These are phyloP conservation scores for Silurus glanis DNA, from an alignment of 2,113 vertebrate species.

Conservation along the genomic window DNA sequence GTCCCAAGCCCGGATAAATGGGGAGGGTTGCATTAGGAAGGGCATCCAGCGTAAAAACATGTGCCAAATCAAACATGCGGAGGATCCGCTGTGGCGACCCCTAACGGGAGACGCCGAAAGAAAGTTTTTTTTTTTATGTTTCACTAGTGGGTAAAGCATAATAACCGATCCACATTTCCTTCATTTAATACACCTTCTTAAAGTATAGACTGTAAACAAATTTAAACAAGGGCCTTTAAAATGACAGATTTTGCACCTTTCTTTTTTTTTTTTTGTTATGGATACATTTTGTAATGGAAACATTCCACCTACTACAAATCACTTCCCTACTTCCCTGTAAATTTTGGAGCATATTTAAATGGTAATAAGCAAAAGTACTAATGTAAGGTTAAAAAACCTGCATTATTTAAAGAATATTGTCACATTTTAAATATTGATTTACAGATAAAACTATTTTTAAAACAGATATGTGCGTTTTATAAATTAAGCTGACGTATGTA, in stretches of 20 bases:
- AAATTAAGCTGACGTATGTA: neutral
- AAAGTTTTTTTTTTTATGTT: too few relatives aligned
- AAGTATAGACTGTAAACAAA: too few relatives aligned
- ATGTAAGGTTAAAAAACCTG: neutral
- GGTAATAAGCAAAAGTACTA: neutral
- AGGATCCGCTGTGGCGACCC: too few relatives aligned
- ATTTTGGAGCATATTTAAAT: neutral
- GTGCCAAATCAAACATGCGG: too few relatives aligned
- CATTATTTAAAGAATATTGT: neutral
- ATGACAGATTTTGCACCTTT: neutral
- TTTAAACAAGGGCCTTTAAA: neutral
- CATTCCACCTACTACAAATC: neutral
- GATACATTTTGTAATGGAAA: neutral
- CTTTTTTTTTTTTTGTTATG: neutral
- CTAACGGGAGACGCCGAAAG: too few relatives aligned
- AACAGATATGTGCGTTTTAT: neutral
- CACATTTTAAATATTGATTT: too few relatives aligned
- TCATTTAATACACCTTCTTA: neutral
- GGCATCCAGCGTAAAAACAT: too few relatives aligned
- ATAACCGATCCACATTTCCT: neutral
- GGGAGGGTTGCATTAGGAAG: too few relatives aligned
- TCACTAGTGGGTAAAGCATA: neutral
- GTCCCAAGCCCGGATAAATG: too few relatives aligned
- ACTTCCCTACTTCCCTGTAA: neutral
- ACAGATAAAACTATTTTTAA: neutral